These are phyloP conservation scores for Remorina albescens DNA, from an alignment of 2,797 vertebrate genomes.

Conservation along the genomic window DNA sequence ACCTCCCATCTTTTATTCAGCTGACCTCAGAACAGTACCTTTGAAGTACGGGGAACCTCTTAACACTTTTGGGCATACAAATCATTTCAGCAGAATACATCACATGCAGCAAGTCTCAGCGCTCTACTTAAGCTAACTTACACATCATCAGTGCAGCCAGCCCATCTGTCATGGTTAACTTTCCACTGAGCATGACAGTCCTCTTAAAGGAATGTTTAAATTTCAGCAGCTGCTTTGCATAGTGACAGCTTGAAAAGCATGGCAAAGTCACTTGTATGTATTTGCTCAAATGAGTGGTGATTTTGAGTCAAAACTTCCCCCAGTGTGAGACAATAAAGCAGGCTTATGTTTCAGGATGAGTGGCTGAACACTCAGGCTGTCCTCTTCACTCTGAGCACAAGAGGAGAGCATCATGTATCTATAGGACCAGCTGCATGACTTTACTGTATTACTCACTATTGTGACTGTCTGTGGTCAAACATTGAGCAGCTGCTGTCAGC, in stretches of 20 bases:
- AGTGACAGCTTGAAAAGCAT: slow-evolving; percentile 44
- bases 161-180: slow-evolving; percentile 63
- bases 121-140: slow-evolving; percentile 56
- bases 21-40: slow-evolving; percentile 54
- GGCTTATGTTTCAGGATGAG: slow-evolving; percentile 46
- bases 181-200: slow-evolving; percentile 66
- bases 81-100: slow-evolving; percentile 57
- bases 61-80: slow-evolving; percentile 59
- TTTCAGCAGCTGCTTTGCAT: slow-evolving; percentile 67
- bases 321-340: slow-evolving; percentile 51
- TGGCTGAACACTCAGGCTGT: slow-evolving; percentile 30
- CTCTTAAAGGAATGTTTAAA: slow-evolving; percentile 71
- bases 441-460: slow-evolving; percentile 44
- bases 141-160: slow-evolving; percentile 59
- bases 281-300: slow-evolving; percentile 61
- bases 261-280: slow-evolving; percentile 51
- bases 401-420: slow-evolving; percentile 26
- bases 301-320: slow-evolving; percentile 45
- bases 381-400: slow-evolving; percentile 16
- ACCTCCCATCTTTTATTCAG: slow-evolving; percentile 48
- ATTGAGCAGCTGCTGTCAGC: slow-evolving; percentile 34
- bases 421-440: slow-evolving; percentile 38
- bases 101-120: slow-evolving; percentile 39
- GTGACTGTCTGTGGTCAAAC: slow-evolving; percentile 46
- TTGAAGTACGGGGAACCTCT: slow-evolving; percentile 51